These are phyloP conservation scores for Antitype chi DNA, from an alignment of 2,888 invertebrate genomes.

Conservation along the genomic window DNA sequence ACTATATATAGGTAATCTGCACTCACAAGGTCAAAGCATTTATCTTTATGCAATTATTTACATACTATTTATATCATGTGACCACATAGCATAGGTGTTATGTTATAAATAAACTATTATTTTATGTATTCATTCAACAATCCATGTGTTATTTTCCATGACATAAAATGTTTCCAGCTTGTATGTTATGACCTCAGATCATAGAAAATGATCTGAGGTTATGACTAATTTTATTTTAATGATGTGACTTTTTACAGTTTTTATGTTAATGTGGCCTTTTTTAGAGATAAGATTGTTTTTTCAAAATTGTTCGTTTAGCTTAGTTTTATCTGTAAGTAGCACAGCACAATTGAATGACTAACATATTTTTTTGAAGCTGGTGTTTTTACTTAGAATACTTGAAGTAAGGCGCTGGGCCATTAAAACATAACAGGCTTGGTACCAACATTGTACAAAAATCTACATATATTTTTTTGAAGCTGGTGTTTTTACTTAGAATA, in stretches of 20 bases:
- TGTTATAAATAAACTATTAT: not conserved
- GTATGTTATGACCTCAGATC: no score
- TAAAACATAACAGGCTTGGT: not conserved
- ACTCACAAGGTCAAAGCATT: conserved; percentile 34
- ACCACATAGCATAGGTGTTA: not conserved
- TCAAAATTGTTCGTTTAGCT: not conserved
- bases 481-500: not conserved
- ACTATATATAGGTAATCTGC: conserved; percentile 21
- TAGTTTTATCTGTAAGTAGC: no score
- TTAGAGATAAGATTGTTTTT: not conserved
- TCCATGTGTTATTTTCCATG: conserved; percentile 8
- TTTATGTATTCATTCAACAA: conserved; percentile 2
- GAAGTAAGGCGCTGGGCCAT: not conserved
- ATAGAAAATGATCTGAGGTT: no score
- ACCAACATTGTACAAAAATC: no score
- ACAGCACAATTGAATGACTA: no score
- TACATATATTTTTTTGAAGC: not conserved
- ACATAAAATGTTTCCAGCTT: not conserved
- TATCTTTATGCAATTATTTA: conserved; percentile 43
- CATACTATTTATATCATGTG: conserved; percentile 49
- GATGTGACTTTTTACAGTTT: not conserved
- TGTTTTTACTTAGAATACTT: not conserved
- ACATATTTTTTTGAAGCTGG: not conserved
- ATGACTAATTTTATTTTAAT: not conserved
- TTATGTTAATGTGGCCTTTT: not conserved